Conservation (phyloP, 2,888 invertebrate genomes). For the Ophion ellenae region DNA sequence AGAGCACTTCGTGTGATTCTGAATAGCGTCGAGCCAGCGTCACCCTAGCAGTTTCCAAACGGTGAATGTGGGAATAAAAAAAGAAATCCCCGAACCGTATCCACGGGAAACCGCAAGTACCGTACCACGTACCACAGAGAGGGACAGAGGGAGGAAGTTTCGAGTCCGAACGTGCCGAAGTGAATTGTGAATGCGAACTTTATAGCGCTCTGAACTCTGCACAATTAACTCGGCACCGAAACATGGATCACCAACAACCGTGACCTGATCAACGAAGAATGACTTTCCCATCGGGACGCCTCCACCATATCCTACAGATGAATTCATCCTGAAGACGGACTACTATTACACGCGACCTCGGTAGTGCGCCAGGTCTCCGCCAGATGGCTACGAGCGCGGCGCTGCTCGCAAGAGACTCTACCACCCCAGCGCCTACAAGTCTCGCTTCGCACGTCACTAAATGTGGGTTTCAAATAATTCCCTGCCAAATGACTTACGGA, state of each 20-base stretch:
- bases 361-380: not conserved
- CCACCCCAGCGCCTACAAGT: not conserved
- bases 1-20: conserved; percentile 55
- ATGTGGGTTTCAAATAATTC: not conserved
- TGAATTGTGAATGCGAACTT: conserved; percentile 19
- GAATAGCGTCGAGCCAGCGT: conserved; percentile 51
- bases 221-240: not conserved
- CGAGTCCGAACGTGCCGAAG: not conserved
- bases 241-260: not conserved
- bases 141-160: not conserved
- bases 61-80: not conserved
- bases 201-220: not conserved
- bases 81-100: not conserved
- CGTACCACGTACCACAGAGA: not conserved
- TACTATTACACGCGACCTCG: not conserved
- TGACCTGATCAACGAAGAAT: not conserved
- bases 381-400: not conserved
- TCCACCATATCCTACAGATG: not conserved
- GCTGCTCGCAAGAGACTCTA: not conserved
- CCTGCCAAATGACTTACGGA: not conserved
- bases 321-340: not conserved
- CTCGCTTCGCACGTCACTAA: not conserved
- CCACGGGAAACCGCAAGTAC: not conserved
- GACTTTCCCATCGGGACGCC: not conserved
- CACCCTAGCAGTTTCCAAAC: conserved; percentile 6